Conservation (phyloP, 2,797 vertebrate genomes). For the Eupleurogrammus muticus region DNA sequence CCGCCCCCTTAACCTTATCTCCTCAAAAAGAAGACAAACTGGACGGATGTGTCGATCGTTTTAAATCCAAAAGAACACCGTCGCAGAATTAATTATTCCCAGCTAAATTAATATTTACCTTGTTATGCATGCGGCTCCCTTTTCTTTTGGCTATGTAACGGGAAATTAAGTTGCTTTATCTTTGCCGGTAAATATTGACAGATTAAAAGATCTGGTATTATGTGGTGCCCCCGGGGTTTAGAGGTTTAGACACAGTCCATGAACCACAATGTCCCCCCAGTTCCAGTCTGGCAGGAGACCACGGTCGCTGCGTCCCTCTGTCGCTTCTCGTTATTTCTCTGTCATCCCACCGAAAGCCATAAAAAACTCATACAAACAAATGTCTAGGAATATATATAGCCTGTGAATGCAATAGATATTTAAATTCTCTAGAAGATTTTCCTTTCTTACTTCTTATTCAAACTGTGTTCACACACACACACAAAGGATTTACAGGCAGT, state of each 20-base stretch:
- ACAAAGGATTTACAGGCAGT: too few relatives aligned
- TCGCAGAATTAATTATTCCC: not conserved
- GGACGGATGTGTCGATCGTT: not conserved
- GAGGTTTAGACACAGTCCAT: not conserved
- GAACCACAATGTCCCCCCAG: too few relatives aligned
- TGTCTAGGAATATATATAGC: too few relatives aligned
- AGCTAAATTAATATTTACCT: not conserved
- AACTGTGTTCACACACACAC: too few relatives aligned
- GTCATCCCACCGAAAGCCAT: too few relatives aligned
- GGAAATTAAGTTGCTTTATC: not conserved
- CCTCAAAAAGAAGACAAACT: not conserved
- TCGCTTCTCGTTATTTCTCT: too few relatives aligned
- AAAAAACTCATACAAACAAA: too few relatives aligned
- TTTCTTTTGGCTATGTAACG: conserved; percentile 1
- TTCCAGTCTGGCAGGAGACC: too few relatives aligned
- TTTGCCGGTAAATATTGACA: not conserved
- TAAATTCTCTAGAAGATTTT: too few relatives aligned
- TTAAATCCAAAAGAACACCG: not conserved
- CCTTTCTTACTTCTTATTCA: too few relatives aligned
- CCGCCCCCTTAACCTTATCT: not conserved
- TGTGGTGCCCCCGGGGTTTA: not conserved
- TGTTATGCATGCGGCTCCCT: not conserved
- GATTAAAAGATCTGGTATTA: not conserved
- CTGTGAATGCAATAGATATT: too few relatives aligned
- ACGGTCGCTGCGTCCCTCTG: too few relatives aligned